phyloP scores from a whole-genome alignment of 2,113 vertebrate genomes.

The Sciurus niger region DNA sequence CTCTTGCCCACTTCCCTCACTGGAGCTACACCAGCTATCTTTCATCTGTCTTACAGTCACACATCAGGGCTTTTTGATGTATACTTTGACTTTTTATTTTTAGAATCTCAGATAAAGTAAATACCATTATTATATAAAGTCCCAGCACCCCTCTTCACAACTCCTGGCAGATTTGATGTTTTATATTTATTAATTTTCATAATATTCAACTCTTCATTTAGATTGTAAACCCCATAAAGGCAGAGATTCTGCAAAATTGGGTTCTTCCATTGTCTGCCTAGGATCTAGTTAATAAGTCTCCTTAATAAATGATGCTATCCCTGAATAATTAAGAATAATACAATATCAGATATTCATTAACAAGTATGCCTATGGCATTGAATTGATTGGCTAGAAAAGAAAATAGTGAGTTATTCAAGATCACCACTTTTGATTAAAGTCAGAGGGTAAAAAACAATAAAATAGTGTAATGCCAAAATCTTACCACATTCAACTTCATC shows the following conservation, averaged over 20 bases:
- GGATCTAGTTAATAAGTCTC: neutral
- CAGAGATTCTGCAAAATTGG: neutral
- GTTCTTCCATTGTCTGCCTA: neutral
- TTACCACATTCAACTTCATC: conserved; percentile 94
- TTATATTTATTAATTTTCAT: neutral
- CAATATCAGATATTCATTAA: neutral
- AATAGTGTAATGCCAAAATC: conserved; percentile 32
- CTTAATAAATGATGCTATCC: neutral
- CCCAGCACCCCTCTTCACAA: neutral
- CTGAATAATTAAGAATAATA: neutral
- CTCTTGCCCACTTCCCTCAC: neutral
- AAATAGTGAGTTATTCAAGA: neutral
- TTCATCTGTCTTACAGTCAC: neutral
- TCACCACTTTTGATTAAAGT: neutral
- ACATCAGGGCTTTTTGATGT: neutral
- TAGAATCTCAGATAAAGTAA: neutral
- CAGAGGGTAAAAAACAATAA: neutral
- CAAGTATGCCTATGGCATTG: neutral
- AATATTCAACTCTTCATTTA: neutral
- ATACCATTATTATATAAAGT: neutral
- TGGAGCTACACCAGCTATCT: neutral
- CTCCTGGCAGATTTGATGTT: neutral
- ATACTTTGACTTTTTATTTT: neutral
- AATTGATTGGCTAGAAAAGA: neutral
- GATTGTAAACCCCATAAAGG: neutral